These are phyloP conservation scores for Catocala nupta DNA, from an alignment of 2,888 invertebrate genomes.

Conservation along the genomic window DNA sequence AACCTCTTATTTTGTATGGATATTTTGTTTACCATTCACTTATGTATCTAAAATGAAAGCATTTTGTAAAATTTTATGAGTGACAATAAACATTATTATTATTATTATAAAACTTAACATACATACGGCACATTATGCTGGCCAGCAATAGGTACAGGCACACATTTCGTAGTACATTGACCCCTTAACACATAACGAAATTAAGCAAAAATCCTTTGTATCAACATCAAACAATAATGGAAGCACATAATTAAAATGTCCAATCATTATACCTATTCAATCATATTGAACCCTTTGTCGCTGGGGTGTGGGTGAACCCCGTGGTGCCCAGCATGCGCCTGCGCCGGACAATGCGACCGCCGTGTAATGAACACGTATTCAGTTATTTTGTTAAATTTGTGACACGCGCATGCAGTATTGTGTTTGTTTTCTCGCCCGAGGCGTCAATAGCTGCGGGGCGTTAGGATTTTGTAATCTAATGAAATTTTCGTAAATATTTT, in stretches of 20 bases:
- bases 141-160: neutral
- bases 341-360: slow-evolving; percentile 41
- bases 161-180: slow-evolving; percentile 6
- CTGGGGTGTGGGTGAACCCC: slow-evolving; percentile 67
- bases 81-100: too few species aligned
- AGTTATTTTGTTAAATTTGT: slow-evolving; percentile 59
- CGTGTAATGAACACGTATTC: slow-evolving; percentile 71
- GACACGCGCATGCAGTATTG: slow-evolving; percentile 60
- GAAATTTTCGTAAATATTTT: slow-evolving; percentile 15
- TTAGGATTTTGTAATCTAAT: slow-evolving; percentile 26
- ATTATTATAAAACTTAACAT: too few species aligned
- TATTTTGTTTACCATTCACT: too few species aligned
- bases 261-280: slow-evolving; percentile 49
- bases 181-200: slow-evolving; percentile 10
- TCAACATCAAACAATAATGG: slow-evolving; percentile 14
- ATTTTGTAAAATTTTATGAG: too few species aligned
- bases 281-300: slow-evolving; percentile 49
- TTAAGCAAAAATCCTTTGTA: slow-evolving; percentile 23
- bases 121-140: too few species aligned
- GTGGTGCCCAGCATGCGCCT: slow-evolving; percentile 69
- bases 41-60: too few species aligned
- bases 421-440: slow-evolving; percentile 64
- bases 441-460: slow-evolving; percentile 54
- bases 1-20: too few species aligned
- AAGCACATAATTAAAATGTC: slow-evolving; percentile 52